Conservation (phyloP, 1,140 invertebrate species). For the Anastrepha obliqua region DNA sequence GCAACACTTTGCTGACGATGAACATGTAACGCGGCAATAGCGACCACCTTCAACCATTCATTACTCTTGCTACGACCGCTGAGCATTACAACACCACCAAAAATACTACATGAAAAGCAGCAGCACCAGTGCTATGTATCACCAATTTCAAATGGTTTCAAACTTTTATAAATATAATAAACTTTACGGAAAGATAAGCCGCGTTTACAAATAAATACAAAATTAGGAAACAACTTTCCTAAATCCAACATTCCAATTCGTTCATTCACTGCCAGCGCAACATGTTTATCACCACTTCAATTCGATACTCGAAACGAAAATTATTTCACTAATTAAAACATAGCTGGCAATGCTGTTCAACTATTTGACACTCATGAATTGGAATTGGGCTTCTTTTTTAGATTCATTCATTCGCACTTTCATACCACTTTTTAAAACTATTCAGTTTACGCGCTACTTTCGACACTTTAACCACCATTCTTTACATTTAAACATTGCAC, state of each 20-base stretch:
- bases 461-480: background rate
- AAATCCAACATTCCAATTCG: background rate
- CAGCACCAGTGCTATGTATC: background rate
- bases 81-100: background rate
- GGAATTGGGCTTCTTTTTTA: background rate
- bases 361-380: constrained; percentile 42
- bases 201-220: too few species aligned
- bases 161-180: too few species aligned
- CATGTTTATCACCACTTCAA: background rate
- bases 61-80: background rate
- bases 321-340: background rate
- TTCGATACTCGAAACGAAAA: constrained; percentile 32
- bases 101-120: background rate
- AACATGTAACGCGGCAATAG: constrained; percentile 20
- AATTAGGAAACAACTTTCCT: too few species aligned
- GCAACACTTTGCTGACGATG: constrained; percentile 22
- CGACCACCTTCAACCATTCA: constrained; percentile 7
- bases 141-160: too few species aligned
- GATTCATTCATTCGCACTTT: background rate
- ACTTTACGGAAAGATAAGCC: too few species aligned
- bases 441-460: background rate
- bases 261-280: constrained; percentile 43
- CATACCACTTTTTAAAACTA: background rate
- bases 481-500: background rate
- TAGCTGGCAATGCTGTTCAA: constrained; percentile 37